Evolutionary conservation across 1,140 invertebrate genomes (phyloP).

Genomic region (Drosophila sproati): DNA sequence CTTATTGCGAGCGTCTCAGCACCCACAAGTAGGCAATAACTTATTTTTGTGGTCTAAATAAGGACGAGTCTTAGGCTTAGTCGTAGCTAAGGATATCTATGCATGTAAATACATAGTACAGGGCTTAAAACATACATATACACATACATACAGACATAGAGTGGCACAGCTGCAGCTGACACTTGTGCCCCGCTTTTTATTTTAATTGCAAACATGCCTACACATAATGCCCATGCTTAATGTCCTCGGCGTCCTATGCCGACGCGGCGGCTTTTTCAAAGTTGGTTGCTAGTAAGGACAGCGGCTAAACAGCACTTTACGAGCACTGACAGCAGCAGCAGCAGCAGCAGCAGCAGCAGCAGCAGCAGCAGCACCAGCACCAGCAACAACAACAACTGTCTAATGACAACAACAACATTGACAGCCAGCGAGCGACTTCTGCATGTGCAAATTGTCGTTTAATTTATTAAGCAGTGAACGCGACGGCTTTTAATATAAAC

Average conservation of each 20-base stretch:
- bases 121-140: conserved; percentile 6
- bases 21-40: conserved; percentile 68
- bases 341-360: conserved; percentile 23
- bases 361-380: conserved; percentile 16
- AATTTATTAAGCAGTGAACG: conserved; percentile 79
- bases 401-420: conserved; percentile 54
- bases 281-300: conserved; percentile 44
- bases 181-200: conserved; percentile 68
- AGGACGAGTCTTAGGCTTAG: conserved; percentile 24
- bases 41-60: conserved; percentile 61
- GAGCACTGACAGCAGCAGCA: conserved; percentile 33
- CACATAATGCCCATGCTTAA: conserved; percentile 61
- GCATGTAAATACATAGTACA: conserved; percentile 28
- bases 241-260: conserved; percentile 40
- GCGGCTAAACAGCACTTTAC: conserved; percentile 52
- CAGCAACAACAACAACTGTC: conserved; percentile 15
- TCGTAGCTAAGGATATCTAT: conserved; percentile 15
- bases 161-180: conserved; percentile 27
- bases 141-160: not conserved
- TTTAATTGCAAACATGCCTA: conserved; percentile 73
- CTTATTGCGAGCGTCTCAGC: conserved; percentile 53
- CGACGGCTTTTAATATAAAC: conserved; percentile 71
- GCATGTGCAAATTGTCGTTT: conserved; percentile 80
- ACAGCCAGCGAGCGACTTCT: conserved; percentile 41
- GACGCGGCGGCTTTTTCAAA: conserved; percentile 33